phyloP scores from a whole-genome alignment of 1,140 invertebrate species.

The Scaptomyza montana region DNA sequence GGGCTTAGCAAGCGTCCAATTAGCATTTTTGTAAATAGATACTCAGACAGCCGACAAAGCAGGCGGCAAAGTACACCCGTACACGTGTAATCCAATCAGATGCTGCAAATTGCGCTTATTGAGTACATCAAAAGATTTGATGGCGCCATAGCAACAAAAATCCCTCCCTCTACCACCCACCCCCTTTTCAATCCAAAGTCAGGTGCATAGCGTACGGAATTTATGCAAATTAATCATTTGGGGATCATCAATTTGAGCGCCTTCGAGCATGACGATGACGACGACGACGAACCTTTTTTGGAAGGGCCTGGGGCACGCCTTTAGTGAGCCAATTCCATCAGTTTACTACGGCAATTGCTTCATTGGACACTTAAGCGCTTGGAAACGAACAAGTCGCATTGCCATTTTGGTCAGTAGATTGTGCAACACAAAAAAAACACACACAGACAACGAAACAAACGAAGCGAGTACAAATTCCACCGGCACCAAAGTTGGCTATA shows the following conservation, averaged over 20 bases:
- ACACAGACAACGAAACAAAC: conserved; percentile 21
- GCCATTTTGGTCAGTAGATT: conserved; percentile 67
- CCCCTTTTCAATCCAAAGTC: conserved; percentile 1
- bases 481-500: conserved; percentile 61
- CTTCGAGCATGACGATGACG: conserved; percentile 41
- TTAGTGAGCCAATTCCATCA: conserved; percentile 54
- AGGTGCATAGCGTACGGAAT: conserved; percentile 52
- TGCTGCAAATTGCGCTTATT: conserved; percentile 63
- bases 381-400: conserved; percentile 49
- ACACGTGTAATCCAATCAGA: conserved; percentile 69
- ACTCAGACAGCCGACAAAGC: conserved; percentile 19
- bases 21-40: conserved; percentile 59
- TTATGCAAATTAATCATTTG: conserved; percentile 61
- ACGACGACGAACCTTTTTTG: conserved; percentile 27
- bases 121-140: conserved; percentile 61
- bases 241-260: conserved; percentile 51
- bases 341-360: conserved; percentile 58
- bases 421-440: conserved; percentile 46
- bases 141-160: conserved; percentile 42
- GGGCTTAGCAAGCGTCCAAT: conserved; percentile 36
- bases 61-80: neutral
- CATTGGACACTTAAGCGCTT: conserved; percentile 52
- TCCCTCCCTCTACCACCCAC: no score
- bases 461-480: conserved; percentile 49
- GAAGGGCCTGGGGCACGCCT: conserved; percentile 25